phyloP scores from a whole-genome alignment of 2,888 invertebrate species.

The Leptarthrus brevirostris region DNA sequence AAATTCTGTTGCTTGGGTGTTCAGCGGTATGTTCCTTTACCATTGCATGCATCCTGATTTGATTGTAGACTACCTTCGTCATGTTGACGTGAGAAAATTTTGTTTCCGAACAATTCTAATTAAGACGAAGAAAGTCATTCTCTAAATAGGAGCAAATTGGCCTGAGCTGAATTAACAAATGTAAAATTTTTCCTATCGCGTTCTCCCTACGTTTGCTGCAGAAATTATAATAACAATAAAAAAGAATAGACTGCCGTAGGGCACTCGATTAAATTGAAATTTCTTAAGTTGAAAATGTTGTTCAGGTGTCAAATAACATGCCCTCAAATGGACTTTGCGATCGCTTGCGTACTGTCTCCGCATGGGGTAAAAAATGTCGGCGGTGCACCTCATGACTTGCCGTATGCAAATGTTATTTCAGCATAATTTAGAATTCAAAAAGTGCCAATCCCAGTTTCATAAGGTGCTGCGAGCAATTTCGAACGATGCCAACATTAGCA shows the following conservation, averaged over 20 bases:
- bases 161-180: not conserved
- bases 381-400: not conserved
- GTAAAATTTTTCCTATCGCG: not conserved
- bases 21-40: too few species aligned
- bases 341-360: not conserved
- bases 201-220: not conserved
- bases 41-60: too few species aligned
- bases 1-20: too few species aligned
- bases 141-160: too few species aligned
- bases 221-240: not conserved
- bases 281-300: not conserved
- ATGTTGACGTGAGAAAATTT: conserved; percentile 31
- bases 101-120: too few species aligned
- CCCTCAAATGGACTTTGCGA: not conserved
- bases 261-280: not conserved
- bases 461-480: not conserved
- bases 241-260: not conserved
- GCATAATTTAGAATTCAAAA: not conserved
- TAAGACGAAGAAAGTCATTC: too few species aligned
- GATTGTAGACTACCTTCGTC: not conserved
- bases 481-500: not conserved
- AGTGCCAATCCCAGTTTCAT: not conserved
- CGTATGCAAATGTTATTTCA: not conserved
- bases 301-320: not conserved
- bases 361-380: not conserved